Evolutionary conservation across 1,140 invertebrate genomes (phyloP).

Genomic region (Notospermus geniculatus): DNA sequence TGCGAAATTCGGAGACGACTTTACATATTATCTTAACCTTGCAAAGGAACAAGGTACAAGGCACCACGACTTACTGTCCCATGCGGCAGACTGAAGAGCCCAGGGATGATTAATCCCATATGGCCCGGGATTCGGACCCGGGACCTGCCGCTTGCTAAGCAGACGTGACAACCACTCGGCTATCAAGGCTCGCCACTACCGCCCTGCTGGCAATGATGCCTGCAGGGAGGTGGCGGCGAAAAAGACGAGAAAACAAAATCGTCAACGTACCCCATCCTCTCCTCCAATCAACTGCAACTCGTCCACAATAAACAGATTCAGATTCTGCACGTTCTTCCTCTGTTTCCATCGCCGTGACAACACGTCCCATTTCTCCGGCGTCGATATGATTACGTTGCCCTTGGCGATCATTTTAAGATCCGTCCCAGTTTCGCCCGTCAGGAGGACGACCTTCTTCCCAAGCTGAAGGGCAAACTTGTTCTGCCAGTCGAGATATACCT

Average conservation of each 20-base stretch:
- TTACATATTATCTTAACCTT: no score
- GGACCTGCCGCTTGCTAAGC: no score
- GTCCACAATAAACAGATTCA: slow-evolving; percentile 96
- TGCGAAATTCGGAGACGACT: no score
- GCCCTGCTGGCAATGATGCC: no score
- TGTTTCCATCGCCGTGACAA: slow-evolving; percentile 98
- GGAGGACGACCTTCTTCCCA: slow-evolving; percentile 79
- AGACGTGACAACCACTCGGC: no score
- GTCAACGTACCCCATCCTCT: slow-evolving; percentile 56
- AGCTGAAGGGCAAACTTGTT: slow-evolving; percentile 78
- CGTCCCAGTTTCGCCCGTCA: slow-evolving; percentile 98
- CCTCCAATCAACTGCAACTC: slow-evolving; percentile 80
- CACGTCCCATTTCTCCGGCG: slow-evolving; percentile 98
- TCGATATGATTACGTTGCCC: slow-evolving; percentile 93
- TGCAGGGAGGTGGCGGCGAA: no score
- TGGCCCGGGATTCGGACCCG: no score
- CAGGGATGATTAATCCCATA: no score
- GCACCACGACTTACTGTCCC: no score
- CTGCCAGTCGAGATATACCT: slow-evolving; percentile 85
- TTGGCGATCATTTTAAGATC: slow-evolving; percentile 82
- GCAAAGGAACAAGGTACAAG: no score
- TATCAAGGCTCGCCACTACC: no score
- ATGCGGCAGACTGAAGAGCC: no score
- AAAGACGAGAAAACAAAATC: not conserved
- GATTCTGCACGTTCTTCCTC: slow-evolving; percentile 95